Evolutionary conservation across 1,140 invertebrate species (phyloP).

Genomic region (Penaeus indicus): DNA sequence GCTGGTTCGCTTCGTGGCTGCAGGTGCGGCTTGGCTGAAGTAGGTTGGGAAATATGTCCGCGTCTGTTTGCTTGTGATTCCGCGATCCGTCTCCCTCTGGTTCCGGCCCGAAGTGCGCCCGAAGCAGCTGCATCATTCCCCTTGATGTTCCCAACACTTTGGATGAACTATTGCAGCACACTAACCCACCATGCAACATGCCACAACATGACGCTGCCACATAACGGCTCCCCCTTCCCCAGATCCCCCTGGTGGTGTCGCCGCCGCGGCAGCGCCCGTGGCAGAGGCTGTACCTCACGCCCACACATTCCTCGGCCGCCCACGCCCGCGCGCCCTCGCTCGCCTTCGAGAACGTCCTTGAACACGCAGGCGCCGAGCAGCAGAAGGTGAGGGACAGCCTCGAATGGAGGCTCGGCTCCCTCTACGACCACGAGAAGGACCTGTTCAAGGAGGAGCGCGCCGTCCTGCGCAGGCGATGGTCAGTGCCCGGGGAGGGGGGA

Average conservation of each 20-base stretch:
- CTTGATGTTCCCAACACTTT: no score
- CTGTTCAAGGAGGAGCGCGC: slow-evolving; percentile 36
- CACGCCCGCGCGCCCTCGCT: slow-evolving; percentile 1
- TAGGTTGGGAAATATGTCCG: no score
- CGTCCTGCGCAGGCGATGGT: slow-evolving; percentile 15
- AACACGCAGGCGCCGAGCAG: background rate
- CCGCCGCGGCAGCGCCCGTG: background rate
- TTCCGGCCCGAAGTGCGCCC: no score
- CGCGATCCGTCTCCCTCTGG: no score
- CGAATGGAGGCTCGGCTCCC: slow-evolving; percentile 38
- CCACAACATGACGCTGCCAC: no score
- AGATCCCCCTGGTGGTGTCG: background rate
- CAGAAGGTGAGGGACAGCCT: slow-evolving; percentile 13
- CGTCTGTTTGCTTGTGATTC: no score
- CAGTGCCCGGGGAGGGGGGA: background rate
- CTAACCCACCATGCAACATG: no score
- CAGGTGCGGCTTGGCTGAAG: no score
- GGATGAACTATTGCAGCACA: no score
- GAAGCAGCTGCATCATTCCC: no score
- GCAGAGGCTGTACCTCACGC: slow-evolving; percentile 41
- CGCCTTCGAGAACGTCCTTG: background rate
- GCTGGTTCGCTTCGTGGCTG: no score
- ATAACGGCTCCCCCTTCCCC: background rate
- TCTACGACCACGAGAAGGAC: slow-evolving; percentile 51
- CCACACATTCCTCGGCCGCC: slow-evolving; percentile 40